Evolutionary conservation across 2,113 vertebrate genomes (phyloP).

Genomic region (Callorhinus ursinus): DNA sequence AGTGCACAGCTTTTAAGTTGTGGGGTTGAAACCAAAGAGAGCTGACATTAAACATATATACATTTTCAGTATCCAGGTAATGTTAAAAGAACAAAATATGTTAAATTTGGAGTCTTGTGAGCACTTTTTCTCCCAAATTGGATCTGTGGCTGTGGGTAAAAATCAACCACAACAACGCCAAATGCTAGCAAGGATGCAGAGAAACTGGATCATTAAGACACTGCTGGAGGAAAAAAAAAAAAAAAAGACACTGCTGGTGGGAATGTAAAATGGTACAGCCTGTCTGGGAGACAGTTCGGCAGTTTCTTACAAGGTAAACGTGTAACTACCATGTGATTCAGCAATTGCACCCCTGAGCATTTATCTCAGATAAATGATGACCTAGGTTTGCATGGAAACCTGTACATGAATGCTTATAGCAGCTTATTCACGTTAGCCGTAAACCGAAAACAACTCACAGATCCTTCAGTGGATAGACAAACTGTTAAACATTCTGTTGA

Average conservation of each 20-base stretch:
- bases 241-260: background rate
- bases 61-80: background rate
- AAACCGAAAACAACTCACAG: background rate
- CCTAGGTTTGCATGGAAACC: background rate
- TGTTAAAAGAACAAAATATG: background rate
- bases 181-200: background rate
- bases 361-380: conserved; percentile 14
- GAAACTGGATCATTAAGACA: background rate
- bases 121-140: conserved; percentile 11
- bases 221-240: background rate
- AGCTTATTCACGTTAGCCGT: background rate
- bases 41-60: background rate
- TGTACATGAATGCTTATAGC: background rate
- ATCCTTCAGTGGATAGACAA: background rate
- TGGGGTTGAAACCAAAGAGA: background rate
- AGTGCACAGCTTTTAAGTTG: background rate
- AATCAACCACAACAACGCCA: background rate
- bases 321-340: background rate
- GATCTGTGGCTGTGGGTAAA: conserved; percentile 47
- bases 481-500: background rate
- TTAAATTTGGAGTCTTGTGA: background rate
- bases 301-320: conserved; percentile 12
- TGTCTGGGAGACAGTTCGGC: background rate
- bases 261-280: background rate
- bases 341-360: background rate